These are phyloP conservation scores for Squalus acanthias DNA, from an alignment of 2,797 vertebrate species.

Conservation along the genomic window DNA sequence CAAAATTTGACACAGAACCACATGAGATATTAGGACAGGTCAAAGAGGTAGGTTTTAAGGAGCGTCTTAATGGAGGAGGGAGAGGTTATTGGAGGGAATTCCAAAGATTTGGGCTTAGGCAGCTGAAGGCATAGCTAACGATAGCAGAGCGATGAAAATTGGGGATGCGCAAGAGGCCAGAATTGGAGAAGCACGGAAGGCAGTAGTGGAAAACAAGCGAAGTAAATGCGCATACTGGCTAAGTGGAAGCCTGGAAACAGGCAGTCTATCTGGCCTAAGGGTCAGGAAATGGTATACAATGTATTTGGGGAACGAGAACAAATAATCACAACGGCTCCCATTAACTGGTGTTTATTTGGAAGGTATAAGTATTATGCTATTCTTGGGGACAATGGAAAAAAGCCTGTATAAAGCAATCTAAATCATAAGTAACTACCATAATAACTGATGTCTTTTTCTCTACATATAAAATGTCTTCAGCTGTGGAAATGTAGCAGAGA, in stretches of 20 bases:
- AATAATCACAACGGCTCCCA: not conserved
- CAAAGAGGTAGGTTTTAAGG: not conserved
- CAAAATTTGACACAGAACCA: not conserved
- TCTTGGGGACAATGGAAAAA: not conserved
- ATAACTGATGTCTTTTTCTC: not conserved
- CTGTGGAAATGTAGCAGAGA: not conserved
- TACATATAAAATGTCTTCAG: not conserved
- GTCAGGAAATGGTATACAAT: too few species aligned
- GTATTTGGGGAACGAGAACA: not conserved
- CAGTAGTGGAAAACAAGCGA: not conserved
- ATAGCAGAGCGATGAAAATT: not conserved
- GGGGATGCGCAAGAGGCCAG: not conserved
- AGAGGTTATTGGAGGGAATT: too few species aligned
- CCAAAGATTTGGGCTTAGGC: too few species aligned
- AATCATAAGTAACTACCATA: not conserved
- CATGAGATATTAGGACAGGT: not conserved
- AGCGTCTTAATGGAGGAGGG: not conserved
- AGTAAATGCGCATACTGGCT: not conserved
- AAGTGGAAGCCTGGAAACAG: not conserved
- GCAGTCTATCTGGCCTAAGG: too few species aligned
- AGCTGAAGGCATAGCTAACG: too few species aligned
- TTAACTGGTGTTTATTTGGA: not conserved
- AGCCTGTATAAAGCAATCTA: not conserved
- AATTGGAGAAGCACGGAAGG: not conserved
- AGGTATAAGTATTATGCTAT: not conserved